Evolutionary conservation across 2,797 vertebrate species (phyloP).

Genomic region (Malurus splendens): DNA sequence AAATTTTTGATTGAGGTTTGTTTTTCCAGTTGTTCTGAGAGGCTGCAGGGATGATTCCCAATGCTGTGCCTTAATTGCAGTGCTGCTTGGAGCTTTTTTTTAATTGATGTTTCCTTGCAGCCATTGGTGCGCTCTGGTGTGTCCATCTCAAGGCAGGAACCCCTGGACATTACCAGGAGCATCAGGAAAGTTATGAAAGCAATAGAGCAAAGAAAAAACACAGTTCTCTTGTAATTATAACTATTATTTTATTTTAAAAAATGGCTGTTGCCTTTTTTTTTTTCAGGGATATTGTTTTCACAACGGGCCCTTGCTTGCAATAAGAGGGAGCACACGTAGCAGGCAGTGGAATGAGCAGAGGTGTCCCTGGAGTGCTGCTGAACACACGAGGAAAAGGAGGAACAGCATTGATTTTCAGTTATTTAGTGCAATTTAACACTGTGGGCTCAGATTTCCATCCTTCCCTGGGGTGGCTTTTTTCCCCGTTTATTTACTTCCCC

Average conservation of each 20-base stretch:
- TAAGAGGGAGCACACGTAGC: neutral
- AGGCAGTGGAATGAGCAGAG: neutral
- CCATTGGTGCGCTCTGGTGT: neutral
- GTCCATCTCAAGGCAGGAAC: neutral
- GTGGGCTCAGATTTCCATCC: neutral
- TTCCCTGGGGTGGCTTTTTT: neutral
- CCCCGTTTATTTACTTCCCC: neutral
- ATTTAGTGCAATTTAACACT: constrained; percentile 34
- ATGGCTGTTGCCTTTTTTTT: neutral
- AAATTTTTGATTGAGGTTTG: neutral
- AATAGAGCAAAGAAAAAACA: neutral
- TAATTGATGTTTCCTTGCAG: neutral
- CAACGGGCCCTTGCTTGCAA: neutral
- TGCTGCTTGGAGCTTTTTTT: neutral
- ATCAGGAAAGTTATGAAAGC: neutral
- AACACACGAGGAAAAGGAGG: neutral
- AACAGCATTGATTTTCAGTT: constrained; percentile 46
- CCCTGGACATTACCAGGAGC: neutral
- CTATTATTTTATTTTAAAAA: neutral
- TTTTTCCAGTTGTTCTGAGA: neutral
- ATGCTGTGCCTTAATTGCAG: neutral
- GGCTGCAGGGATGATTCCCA: neutral
- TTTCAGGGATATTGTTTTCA: neutral
- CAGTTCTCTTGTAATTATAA: neutral
- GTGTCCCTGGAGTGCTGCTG: neutral